Conservation (phyloP, 2,797 vertebrate species). For the Lateolabrax maculatus region DNA sequence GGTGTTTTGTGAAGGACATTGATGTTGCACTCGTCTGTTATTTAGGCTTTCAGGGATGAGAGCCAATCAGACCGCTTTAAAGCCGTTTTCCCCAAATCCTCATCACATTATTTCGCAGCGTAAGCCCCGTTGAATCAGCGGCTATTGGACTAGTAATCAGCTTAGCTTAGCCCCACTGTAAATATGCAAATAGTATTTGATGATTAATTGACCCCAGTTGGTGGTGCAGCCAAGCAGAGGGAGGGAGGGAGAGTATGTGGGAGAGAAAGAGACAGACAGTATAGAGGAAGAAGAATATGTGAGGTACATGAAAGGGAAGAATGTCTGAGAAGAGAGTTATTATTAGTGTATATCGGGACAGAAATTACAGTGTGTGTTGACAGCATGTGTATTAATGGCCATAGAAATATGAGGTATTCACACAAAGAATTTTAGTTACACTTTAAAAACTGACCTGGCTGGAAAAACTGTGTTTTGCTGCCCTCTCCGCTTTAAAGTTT, state of each 20-base stretch:
- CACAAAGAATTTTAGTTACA: not conserved
- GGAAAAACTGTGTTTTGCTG: no score
- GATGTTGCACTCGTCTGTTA: conserved; percentile 53
- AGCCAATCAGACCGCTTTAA: conserved; percentile 76
- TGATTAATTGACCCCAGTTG: conserved; percentile 86
- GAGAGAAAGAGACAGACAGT: conserved; percentile 20
- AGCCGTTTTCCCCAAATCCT: conserved; percentile 75
- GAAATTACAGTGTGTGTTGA: not conserved
- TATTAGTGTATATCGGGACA: not conserved
- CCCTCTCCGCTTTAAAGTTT: not conserved
- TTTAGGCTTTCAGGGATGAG: conserved; percentile 67
- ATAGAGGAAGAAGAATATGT: conserved; percentile 24
- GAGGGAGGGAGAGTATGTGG: conserved; percentile 18
- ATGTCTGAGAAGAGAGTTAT: conserved; percentile 35
- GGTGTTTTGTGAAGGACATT: conserved; percentile 69
- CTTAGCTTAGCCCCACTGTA: conserved; percentile 81
- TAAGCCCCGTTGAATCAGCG: conserved; percentile 79
- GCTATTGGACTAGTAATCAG: conserved; percentile 79
- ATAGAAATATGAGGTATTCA: not conserved
- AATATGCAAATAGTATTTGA: conserved; percentile 84
- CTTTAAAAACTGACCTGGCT: not conserved
- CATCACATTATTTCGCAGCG: conserved; percentile 76
- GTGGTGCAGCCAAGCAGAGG: conserved; percentile 60
- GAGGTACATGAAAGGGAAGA: conserved; percentile 9
- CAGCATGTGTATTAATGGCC: not conserved